Percentiles rank a stretch among this genome's conserved stretches.
phyloP scores from a whole-genome alignment of 2,797 vertebrate species.

The Lithobates sylvaticus region DNA sequence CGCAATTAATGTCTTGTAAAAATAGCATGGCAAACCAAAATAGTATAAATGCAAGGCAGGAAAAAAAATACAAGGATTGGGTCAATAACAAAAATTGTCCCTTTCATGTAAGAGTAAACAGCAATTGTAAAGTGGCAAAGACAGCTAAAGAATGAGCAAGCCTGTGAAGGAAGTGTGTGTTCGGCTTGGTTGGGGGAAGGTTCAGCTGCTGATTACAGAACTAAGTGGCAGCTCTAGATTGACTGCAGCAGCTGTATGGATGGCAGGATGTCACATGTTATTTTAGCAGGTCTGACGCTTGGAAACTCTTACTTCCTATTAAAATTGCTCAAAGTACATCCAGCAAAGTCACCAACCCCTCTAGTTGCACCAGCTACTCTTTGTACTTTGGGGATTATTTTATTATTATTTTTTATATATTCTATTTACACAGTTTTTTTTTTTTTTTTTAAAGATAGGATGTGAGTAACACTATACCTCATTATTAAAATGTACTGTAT shows the following conservation, averaged over 20 bases:
- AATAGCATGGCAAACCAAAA: background rate
- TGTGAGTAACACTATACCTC: background rate
- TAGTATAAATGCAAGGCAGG: background rate
- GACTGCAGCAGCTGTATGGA: constrained; percentile 17
- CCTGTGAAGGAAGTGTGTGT: background rate
- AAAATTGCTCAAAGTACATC: constrained; percentile 47
- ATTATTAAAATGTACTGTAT: background rate
- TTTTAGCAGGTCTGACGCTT: constrained; percentile 49
- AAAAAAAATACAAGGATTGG: background rate
- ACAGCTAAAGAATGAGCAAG: constrained; percentile 13
- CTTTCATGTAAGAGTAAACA: background rate
- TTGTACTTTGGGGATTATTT: background rate
- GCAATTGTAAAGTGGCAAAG: background rate
- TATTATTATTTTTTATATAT: background rate
- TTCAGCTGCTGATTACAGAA: constrained; percentile 28
- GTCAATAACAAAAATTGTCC: background rate
- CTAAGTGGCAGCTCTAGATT: constrained; percentile 26
- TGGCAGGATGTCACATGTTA: constrained; percentile 44
- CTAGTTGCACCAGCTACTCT: background rate
- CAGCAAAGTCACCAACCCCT: constrained; percentile 13
- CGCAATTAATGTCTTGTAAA: background rate
- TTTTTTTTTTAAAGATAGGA: background rate
- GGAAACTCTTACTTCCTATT: constrained; percentile 33
- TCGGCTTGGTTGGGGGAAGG: constrained; percentile 1
- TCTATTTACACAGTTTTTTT: background rate